Base-by-base conservation (phyloP, 2,113 vertebrate genomes). In the Ailurus styani region DNA sequence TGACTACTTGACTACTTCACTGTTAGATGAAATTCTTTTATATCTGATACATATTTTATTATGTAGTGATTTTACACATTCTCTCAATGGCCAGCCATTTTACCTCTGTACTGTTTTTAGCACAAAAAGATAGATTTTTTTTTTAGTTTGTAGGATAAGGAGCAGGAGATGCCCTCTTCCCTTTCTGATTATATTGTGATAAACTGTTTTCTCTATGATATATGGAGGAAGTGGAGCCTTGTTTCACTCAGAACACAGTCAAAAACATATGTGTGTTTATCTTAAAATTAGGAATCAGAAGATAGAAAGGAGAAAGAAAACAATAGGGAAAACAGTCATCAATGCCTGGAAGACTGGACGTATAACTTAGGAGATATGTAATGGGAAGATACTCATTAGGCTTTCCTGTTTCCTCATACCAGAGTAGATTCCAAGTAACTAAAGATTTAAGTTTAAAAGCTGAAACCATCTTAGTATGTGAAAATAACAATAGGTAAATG, bases 1-100 rank as follows among this genome's bases (percentile, higher is more conserved):
- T 89, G 27, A 95, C 54, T 62, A 20, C 78, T 96, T 81, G 40
- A 96, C 52, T 81, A 13, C 91, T 86, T 94, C 14, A 81, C 2
- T 68, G 31, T 92, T 85, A 96, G 50, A 62, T 37, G 94, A 92
- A 21, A 84, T 83, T 82, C 18, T 93, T 95, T 97, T 91, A 29
- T 94, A 70, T 52, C 29, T 83, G 37, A 37, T 83, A 57, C 12
- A 23, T 92, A 47, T 96, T 95, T 97, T 75, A 70, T 87, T 88
- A 64, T 87, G 31, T 50, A 55, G 31, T 91, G 42, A 83, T 87
- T 96, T 91, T 93, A 73, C 31, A 50, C 47, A 83, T 25, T 87
- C 7, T 72, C 40, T 94, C 45, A 90, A 0, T 81, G 37, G 47
- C 13, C 62, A 88, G 27, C n/a, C 47, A 54, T 62, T 96, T 89